These are phyloP conservation scores for Diplodus puntazzo DNA, from an alignment of 2,797 vertebrate species.

Conservation along the genomic window DNA sequence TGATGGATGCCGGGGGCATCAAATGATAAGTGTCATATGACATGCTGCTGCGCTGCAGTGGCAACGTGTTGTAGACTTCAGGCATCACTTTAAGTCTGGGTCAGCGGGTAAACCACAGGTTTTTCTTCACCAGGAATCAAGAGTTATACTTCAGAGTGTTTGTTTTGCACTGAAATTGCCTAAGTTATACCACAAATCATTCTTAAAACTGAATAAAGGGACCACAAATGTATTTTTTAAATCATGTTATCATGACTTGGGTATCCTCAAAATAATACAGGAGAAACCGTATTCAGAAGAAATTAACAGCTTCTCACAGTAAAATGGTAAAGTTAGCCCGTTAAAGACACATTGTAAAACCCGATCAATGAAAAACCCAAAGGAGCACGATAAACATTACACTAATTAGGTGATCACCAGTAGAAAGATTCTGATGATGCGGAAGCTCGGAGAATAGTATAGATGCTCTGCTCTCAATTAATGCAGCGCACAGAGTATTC, in stretches of 20 bases:
- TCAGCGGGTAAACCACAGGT: slow-evolving; percentile 23
- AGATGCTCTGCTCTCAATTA: background rate
- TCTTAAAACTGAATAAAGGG: background rate
- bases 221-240: background rate
- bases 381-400: background rate
- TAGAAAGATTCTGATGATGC: background rate
- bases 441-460: background rate
- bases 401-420: background rate
- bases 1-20: slow-evolving; percentile 5
- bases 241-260: background rate
- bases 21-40: slow-evolving; percentile 23
- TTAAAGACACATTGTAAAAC: background rate
- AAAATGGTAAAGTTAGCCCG: background rate
- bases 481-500: background rate
- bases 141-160: background rate
- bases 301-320: background rate
- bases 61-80: slow-evolving; percentile 19
- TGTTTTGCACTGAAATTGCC: background rate
- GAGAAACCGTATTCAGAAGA: background rate
- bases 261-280: background rate
- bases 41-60: background rate
- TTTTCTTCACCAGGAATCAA: background rate
- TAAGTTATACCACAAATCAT: background rate
- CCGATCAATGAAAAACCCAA: background rate
- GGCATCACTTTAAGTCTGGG: slow-evolving; percentile 33